Base-by-base conservation (phyloP, 1,140 invertebrate genomes). In the Trigoniulus corallinus region DNA sequence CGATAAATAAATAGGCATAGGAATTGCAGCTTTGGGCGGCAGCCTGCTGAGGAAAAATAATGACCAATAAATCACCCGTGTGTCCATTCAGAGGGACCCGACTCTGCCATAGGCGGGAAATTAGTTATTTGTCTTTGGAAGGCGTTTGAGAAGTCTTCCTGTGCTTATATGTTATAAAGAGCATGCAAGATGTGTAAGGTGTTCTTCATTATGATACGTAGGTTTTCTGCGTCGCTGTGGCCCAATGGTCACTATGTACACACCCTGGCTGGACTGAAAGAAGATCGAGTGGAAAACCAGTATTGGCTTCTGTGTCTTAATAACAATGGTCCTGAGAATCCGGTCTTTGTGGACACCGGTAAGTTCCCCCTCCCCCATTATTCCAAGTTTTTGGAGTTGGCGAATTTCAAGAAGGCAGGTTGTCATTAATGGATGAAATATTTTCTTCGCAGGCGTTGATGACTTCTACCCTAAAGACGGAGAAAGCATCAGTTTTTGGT, bases 201-300 rank as follows among this genome's bases (percentile, higher is more conserved):
- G 7, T 50, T 22, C 13, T 29, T 1, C 18, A 53, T 29, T 59
- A n/a, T 51, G 67, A 68, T 64, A 63, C 39, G n/a, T 61, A 75
- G 80, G 58, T 85, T 84, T 60, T 75, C 78, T 50, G 81, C 84
- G 0, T 81, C 81, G 25, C 80, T 85, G 62, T 89, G 85, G 85
- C 84, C 84, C 1, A 88, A 88, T 59, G 85, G 85, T 1, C 84
- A 88, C 60, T 88, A 89, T 63, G 81, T 89, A 23, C 84, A 88
- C 64, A 88, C 84, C 2, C 67, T 89, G 40, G 80, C 80, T n/a
- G 83, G 83, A 1, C 81, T 80, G 56, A 82, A 83, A 59, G 85
- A 88, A 60, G 82, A 87, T 60, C 84, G 83, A 0, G 79, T 84
- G 74, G 83, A 81, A 21, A 88, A 87, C 64, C 80, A 86, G 61